Evolutionary conservation across 2,888 invertebrate species (phyloP).

Genomic region (Mantis religiosa): DNA sequence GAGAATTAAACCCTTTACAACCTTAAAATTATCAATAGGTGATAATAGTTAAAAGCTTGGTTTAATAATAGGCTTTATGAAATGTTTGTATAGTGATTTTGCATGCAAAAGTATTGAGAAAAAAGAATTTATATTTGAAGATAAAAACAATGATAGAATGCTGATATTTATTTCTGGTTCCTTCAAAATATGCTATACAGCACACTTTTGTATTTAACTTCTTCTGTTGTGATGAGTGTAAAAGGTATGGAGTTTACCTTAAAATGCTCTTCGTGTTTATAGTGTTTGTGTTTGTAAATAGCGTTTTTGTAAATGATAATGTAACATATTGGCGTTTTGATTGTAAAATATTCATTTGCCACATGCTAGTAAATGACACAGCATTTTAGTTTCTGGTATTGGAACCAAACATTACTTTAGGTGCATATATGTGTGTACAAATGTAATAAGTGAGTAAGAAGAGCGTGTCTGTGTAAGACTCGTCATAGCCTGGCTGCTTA

Average conservation of each 20-base stretch:
- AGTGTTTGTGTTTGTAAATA: neutral
- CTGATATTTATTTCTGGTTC: too few relatives aligned
- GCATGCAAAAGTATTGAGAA: too few relatives aligned
- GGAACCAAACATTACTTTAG: neutral
- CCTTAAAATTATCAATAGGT: too few relatives aligned
- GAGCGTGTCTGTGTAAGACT: neutral
- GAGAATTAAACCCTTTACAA: too few relatives aligned
- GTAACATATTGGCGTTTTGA: neutral
- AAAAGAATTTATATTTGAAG: too few relatives aligned
- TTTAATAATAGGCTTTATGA: too few relatives aligned
- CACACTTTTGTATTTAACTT: too few relatives aligned
- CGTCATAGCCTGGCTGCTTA: neutral
- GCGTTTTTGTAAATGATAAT: neutral
- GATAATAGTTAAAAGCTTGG: too few relatives aligned
- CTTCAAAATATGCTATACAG: too few relatives aligned
- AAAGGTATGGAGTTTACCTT: neutral
- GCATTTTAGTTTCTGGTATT: neutral
- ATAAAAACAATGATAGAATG: too few relatives aligned
- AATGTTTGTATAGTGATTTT: too few relatives aligned
- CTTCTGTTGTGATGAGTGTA: neutral
- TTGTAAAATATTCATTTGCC: neutral
- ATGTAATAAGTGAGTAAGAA: neutral
- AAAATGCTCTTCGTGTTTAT: neutral
- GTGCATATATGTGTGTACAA: neutral
- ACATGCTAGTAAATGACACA: neutral